Evolutionary conservation across 2,797 vertebrate genomes (phyloP), one percentile per base, ranked within the genome.

Genomic region (Sylvilagus floridanus): DNA sequence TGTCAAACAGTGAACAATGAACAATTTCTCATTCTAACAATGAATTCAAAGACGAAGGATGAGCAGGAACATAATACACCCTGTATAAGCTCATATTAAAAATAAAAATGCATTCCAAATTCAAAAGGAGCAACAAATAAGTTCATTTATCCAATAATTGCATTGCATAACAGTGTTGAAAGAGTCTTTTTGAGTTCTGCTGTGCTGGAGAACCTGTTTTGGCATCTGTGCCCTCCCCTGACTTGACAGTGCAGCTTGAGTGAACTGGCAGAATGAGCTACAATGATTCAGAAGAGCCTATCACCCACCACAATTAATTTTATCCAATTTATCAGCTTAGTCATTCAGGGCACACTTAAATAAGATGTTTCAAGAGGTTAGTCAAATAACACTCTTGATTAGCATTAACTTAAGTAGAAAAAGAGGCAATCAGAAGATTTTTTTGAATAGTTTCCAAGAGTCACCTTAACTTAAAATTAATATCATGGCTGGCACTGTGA

Each of bases 351-450:
- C 52, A 66, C 76, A 76, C 95, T 93, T 90, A 84, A 84, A 78
- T 82, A 91, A 93, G 62, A 73, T 1, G 47, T 88, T 93, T 87
- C 75, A 90, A 96, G 84, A 95, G 72, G 76, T 96, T 94, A 95
- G 84, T 88, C 92, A 97, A 96, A 95, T 75, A 84, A 35, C n/a
- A n/a, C 75, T 72, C 96, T 93, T 88, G 30, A 91, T 94, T 87
- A 90, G 68, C 76, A 94, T 93, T 91, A 12, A 8, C 50, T 72
- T 62, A 66, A 85, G 5, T 47, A 88, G 32, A 13, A 57, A 28
- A 69, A 75, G 79, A 60, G 16, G 60, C n/a, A 76, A 87, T 17
- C 7, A 22, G 76, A 87, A 88, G 37, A 5, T 13, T 32, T 71
- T 86, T 82, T 84, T 22, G 21, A 93, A 10, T 88, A 91, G 86